Evolutionary conservation across 2,797 vertebrate species (phyloP), one percentile per base, ranked within the genome.

Genomic region (Anabas testudineus): DNA sequence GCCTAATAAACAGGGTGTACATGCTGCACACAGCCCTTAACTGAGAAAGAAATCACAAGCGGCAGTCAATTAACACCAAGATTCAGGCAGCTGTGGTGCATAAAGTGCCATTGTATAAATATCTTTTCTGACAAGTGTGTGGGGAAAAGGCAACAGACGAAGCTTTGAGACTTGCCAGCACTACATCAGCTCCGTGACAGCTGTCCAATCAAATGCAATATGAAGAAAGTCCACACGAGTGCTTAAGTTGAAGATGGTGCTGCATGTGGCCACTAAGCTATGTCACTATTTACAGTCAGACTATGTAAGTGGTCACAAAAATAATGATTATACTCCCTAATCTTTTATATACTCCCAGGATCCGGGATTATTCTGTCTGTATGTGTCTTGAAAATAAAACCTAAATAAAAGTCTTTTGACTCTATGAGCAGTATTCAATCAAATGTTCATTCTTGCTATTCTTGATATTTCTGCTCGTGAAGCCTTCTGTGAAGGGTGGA

Each of bases 181-280:
- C 62, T 69, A 43, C 67, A 45, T 75, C 30, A 78, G 42, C 47
- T 46, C 37, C 32, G 18, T 62, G 71, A 72, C 55, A 76, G 32
- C 46, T 58, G 58, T 54, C 59, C 62, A 70, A 52, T 52, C 57
- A 48, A 7, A 48, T 28, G 41, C 8, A 55, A 56, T 42, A 14
- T 22, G 2, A 26, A 49, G 12, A 52, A 55, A 60, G 36, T 64
- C 19, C 9, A 28, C 2, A 2, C 21, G 49, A 8, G 12, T 42
- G 37, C 18, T 61, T 28, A 21, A 63, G 3, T 39, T 57, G 34
- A 36, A 63, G 36, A 62, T 45, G 2, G 13, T 10, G 39, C 37
- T 19, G n/a, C 18, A 56, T 46, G 18, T 54, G 32, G 3, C 28
- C 2, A 22, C 36, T 30, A 12, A 49, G 43, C 19, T 41, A n/a